Evolutionary conservation across 2,797 vertebrate genomes (phyloP), one percentile per base, ranked within the genome.

Genomic region (Ptychobarbus kaznakovi): DNA sequence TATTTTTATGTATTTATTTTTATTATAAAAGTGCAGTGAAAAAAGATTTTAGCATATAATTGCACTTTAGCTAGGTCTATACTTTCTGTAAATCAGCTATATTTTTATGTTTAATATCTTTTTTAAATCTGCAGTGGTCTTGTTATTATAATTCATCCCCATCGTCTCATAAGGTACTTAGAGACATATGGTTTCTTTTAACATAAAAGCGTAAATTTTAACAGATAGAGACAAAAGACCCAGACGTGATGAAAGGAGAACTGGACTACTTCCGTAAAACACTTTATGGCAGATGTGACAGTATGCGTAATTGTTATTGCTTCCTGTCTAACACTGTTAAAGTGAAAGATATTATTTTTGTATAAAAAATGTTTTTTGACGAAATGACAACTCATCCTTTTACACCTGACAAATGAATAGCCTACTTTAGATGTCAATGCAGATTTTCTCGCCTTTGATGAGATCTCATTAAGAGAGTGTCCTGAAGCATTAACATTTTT

Each of bases 231-330:
- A 83, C 70, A 83, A 53, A 83, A 77, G 73, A 83, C n/a, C 58
- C 61, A 83, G 61, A 68, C 2, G 32, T 68, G 82, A 66, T 83
- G 82, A 83, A 83, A 65, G 66, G 44, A 79, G 40, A 38, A 51
- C 51, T 69, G 51, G 32, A 56, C 38, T 58, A 74, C 18, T 82
- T 61, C 46, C 4, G 51, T 82, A 79, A 82, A 86, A 86, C 81
- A 63, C 35, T 53, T 75, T 32, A 74, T 69, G 80, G 77, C 84
- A 68, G 75, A 82, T 61, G 69, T 86, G 58, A 65, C 51, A 49
- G 80, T 40, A 46, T 42, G 82, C 46, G 25, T 88, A 74, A 88
- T 75, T 86, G 76, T 74, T 70, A 79, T 86, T 88, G 69, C 84
- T 76, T 86, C 68, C 72, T 77, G 78, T 77, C 72, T 77, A 16